Evolutionary conservation across 2,888 invertebrate species (phyloP).

Genomic region (Sthenelais limicola): DNA sequence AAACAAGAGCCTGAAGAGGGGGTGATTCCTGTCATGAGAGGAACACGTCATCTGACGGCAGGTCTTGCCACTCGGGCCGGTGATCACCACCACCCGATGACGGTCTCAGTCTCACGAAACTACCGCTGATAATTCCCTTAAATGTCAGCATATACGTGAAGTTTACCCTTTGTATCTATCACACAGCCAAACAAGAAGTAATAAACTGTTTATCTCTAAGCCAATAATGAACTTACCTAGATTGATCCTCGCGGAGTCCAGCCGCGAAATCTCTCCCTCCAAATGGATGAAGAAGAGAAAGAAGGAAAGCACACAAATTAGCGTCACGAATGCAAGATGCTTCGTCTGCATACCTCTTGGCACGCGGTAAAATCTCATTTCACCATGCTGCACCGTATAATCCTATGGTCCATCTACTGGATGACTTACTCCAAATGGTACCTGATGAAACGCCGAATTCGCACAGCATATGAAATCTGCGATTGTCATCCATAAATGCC

Average conservation of each 20-base stretch:
- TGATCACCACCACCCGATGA: too few species aligned
- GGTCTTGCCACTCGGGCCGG: too few species aligned
- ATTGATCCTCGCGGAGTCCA: conserved; percentile 51
- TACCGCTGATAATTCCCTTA: too few species aligned
- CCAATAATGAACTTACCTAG: conserved; percentile 48
- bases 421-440: neutral
- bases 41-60: too few species aligned
- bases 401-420: conserved; percentile 1
- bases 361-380: conserved; percentile 34
- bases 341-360: conserved; percentile 40
- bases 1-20: too few species aligned
- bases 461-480: neutral
- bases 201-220: too few species aligned
- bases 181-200: too few species aligned
- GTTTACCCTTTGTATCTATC: too few species aligned
- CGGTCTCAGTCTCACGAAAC: too few species aligned
- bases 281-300: conserved; percentile 41
- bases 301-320: conserved; percentile 16
- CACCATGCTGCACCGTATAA: conserved; percentile 37
- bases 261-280: conserved; percentile 49
- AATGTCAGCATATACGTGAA: too few species aligned
- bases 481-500: conserved; percentile 29
- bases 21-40: too few species aligned
- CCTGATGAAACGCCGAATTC: neutral
- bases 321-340: conserved; percentile 30